Evolutionary conservation across 2,113 vertebrate species (phyloP).

Genomic region (Potamarius usumacintae): DNA sequence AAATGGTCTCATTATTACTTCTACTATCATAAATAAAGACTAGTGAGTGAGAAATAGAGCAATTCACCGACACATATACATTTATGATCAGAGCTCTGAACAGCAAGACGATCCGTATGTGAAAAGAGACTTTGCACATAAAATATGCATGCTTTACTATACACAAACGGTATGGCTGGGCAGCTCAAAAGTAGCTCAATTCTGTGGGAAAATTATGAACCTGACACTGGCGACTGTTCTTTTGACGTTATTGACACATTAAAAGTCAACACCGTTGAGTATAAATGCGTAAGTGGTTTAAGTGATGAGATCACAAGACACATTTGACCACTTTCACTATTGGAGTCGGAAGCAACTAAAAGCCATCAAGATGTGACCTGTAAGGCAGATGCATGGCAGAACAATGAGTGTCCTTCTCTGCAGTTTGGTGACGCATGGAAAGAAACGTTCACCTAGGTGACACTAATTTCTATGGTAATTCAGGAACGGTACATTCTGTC

Average conservation of each 20-base stretch:
- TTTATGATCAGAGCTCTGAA: not conserved
- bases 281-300: no score
- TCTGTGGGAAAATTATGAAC: not conserved
- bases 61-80: not conserved
- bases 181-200: not conserved
- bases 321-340: not conserved
- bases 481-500: not conserved
- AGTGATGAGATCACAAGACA: not conserved
- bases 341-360: not conserved
- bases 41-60: not conserved
- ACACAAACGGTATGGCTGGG: not conserved
- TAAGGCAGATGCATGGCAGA: constrained; percentile 3
- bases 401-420: not conserved
- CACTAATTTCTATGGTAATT: constrained; percentile 12
- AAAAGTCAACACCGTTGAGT: not conserved
- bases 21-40: not conserved
- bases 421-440: not conserved
- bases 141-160: not conserved
- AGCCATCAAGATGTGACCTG: not conserved
- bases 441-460: not conserved
- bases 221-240: not conserved
- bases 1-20: not conserved
- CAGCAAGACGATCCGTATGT: not conserved
- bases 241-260: not conserved
- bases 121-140: not conserved